Evolutionary conservation across 2,113 vertebrate species (phyloP).

Genomic region (Poeciliopsis retropinna): DNA sequence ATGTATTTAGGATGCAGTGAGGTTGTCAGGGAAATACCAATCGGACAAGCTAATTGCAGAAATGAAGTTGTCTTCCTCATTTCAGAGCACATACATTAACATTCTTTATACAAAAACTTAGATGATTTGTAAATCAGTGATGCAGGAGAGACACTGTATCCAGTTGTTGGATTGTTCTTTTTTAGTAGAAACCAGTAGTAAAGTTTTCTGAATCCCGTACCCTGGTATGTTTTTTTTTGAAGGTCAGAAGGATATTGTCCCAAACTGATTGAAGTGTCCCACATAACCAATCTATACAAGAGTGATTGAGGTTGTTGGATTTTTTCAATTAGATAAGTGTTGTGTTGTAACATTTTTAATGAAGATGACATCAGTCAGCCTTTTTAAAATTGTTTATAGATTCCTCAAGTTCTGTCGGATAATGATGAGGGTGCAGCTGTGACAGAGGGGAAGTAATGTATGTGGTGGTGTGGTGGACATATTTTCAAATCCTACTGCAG

Average conservation of each 20-base stretch:
- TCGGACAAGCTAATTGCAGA: not conserved
- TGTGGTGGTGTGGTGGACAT: slow-evolving; percentile 32
- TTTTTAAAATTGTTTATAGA: not conserved
- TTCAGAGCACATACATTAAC: not conserved
- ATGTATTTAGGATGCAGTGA: not conserved
- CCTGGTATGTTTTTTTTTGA: too few species aligned
- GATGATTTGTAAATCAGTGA: not conserved
- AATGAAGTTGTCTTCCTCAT: not conserved
- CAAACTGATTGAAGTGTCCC: too few species aligned
- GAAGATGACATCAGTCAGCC: not conserved
- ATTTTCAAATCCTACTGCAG: slow-evolving; percentile 38
- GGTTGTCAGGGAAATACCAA: not conserved
- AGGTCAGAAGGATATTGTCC: too few species aligned
- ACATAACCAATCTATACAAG: too few species aligned
- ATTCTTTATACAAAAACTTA: not conserved
- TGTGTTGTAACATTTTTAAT: too few species aligned
- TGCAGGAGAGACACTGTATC: not conserved
- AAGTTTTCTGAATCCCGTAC: too few species aligned
- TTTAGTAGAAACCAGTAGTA: not conserved
- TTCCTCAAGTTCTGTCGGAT: slow-evolving; percentile 1
- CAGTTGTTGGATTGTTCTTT: not conserved
- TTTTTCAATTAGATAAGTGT: too few species aligned
- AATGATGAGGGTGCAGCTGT: slow-evolving; percentile 22
- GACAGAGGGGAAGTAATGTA: slow-evolving; percentile 63
- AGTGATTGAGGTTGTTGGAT: not conserved